Evolutionary conservation across 64 coral and sea anemone genomes (phyloP).

Genomic region (Catalaphyllia jardinei): DNA sequence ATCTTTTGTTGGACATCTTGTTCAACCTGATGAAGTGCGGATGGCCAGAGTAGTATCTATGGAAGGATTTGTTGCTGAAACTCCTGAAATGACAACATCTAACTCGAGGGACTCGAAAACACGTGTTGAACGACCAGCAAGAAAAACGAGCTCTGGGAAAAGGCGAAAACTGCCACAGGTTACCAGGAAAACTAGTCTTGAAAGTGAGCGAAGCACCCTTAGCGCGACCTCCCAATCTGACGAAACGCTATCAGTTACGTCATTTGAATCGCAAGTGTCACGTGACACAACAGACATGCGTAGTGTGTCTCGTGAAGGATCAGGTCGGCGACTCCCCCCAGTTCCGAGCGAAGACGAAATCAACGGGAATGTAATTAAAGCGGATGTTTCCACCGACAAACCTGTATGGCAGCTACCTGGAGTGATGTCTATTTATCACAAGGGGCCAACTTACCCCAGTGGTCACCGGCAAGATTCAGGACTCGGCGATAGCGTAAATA

Average conservation of each 20-base stretch:
- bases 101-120: not conserved
- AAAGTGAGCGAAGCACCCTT: not conserved
- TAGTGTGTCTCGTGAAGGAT: slow-evolving; percentile 6
- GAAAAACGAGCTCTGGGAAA: slow-evolving; percentile 5
- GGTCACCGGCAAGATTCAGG: slow-evolving; percentile 43
- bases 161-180: slow-evolving; percentile 14
- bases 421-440: slow-evolving; percentile 50
- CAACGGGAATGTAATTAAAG: not conserved
- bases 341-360: slow-evolving; percentile 49
- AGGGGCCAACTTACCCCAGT: not conserved
- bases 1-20: not conserved
- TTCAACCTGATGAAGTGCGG: slow-evolving; percentile 1
- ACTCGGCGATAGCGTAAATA: slow-evolving; percentile 42
- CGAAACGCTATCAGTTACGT: slow-evolving; percentile 8
- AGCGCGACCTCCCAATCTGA: not conserved
- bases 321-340: slow-evolving; percentile 52
- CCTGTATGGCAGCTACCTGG: not conserved
- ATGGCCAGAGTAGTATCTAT: slow-evolving; percentile 2
- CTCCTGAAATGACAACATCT: not conserved
- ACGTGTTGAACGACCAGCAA: not conserved
- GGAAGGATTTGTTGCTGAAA: not conserved
- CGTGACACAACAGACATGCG: not conserved
- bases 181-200: not conserved
- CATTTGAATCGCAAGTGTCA: slow-evolving; percentile 4
- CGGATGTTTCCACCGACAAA: not conserved